phyloP scores from a whole-genome alignment of 2,113 vertebrate genomes.

The Raphicerus campestris region DNA sequence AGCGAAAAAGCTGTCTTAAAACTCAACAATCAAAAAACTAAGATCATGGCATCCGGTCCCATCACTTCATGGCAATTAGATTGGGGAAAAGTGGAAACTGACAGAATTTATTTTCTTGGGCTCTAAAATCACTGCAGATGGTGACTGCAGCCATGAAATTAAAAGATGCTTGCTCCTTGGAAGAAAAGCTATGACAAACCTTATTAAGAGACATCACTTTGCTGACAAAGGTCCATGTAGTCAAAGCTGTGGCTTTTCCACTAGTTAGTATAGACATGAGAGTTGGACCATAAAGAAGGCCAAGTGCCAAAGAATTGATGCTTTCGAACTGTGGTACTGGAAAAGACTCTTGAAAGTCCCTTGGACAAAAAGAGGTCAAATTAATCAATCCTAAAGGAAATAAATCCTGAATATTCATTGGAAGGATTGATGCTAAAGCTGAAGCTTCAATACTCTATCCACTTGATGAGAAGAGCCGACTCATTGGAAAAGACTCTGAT shows the following conservation, averaged over 20 bases:
- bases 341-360: not conserved
- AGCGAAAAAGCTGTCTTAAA: not conserved
- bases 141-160: not conserved
- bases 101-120: not conserved
- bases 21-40: not conserved
- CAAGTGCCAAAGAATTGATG: rapidly evolving
- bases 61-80: not conserved
- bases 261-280: not conserved
- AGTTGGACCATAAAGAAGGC: not conserved
- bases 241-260: not conserved
- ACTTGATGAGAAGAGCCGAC: not conserved
- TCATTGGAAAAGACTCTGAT: not conserved
- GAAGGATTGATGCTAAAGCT: not conserved
- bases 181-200: not conserved
- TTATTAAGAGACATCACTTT: not conserved
- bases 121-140: not conserved
- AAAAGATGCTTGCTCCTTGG: not conserved
- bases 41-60: not conserved
- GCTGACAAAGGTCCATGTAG: not conserved
- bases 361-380: not conserved
- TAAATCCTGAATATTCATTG: not conserved
- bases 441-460: not conserved
- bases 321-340: not conserved
- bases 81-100: not conserved
- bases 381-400: not conserved